phyloP scores from a whole-genome alignment of 2,113 vertebrate genomes.

The Probosciger aterrimus region DNA sequence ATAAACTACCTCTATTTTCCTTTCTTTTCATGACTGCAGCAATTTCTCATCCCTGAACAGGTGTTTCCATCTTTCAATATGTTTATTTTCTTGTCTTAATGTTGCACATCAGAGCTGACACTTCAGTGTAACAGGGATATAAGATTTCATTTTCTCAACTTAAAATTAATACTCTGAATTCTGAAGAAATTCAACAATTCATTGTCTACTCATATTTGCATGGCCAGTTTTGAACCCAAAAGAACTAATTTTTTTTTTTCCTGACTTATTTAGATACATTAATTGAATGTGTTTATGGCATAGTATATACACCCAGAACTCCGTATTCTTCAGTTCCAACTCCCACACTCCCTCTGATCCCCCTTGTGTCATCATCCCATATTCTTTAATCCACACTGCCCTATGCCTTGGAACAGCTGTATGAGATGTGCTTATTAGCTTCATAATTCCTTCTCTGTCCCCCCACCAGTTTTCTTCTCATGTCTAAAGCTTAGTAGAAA shows the following conservation, averaged over 20 bases:
- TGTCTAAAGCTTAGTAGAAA: background rate
- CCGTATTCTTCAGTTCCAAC: background rate
- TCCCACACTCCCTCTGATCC: background rate
- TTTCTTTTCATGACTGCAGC: background rate
- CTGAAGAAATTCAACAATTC: background rate
- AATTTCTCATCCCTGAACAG: background rate
- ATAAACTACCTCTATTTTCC: background rate
- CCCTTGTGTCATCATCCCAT: background rate
- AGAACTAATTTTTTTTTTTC: background rate
- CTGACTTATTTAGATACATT: background rate
- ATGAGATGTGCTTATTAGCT: background rate
- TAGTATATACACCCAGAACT: background rate
- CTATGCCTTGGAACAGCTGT: background rate
- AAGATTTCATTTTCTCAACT: background rate
- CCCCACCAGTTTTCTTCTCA: background rate
- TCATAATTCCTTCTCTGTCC: background rate
- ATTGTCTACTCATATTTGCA: background rate
- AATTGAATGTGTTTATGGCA: background rate
- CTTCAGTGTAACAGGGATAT: background rate
- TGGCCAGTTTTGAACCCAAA: background rate
- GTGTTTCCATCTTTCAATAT: background rate
- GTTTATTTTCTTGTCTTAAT: background rate
- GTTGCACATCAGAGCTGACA: background rate
- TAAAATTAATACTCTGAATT: background rate
- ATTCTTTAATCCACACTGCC: background rate